Evolutionary conservation across 2,797 vertebrate species (phyloP).

Genomic region (Gorsachius magnificus): DNA sequence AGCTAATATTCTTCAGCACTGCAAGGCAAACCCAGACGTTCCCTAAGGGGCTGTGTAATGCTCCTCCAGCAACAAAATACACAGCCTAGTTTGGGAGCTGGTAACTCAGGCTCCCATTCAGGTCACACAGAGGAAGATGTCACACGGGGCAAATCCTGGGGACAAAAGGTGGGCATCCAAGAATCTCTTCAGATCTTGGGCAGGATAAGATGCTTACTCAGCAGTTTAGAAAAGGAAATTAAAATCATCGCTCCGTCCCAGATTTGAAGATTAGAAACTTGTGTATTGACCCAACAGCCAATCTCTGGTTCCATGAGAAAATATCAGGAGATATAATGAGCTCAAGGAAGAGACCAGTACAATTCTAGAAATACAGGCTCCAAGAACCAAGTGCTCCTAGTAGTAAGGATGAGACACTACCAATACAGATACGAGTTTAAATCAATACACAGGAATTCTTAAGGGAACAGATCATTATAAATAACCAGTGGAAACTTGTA

Average conservation of each 20-base stretch:
- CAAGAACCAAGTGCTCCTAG: neutral
- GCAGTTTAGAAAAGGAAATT: neutral
- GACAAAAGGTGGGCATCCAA: neutral
- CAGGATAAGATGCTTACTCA: neutral
- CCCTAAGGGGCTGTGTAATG: neutral
- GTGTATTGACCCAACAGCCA: neutral
- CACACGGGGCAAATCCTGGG: neutral
- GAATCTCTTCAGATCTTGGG: neutral
- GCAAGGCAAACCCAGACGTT: neutral
- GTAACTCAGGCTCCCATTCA: neutral
- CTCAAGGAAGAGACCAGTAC: neutral
- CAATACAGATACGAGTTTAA: neutral
- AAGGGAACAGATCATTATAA: neutral
- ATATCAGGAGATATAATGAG: neutral
- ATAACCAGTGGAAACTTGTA: neutral
- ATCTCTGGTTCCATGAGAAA: neutral
- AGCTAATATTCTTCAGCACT: neutral
- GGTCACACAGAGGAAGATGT: neutral
- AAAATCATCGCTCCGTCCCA: neutral
- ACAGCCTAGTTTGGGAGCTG: neutral
- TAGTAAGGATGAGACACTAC: neutral
- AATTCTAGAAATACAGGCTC: neutral
- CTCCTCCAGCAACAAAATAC: neutral
- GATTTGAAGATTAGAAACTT: neutral
- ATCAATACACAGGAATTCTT: neutral